phyloP scores from a whole-genome alignment of 2,113 vertebrate genomes.

The Mastomys natalensis region DNA sequence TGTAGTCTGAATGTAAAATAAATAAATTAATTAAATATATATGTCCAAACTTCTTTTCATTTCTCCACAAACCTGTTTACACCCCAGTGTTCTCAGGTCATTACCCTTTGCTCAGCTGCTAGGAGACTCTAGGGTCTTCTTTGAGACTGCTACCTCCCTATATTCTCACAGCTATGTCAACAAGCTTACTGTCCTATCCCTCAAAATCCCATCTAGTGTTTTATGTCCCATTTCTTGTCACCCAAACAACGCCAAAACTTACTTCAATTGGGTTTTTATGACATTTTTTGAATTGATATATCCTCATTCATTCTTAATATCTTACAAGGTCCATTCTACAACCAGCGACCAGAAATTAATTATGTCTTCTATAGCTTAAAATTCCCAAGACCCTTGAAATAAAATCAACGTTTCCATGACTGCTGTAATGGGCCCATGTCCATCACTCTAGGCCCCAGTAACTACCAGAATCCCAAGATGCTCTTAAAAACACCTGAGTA shows the following conservation, averaged over 20 bases:
- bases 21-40: too few relatives aligned
- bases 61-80: background rate
- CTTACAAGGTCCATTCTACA: constrained; percentile 17
- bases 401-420: constrained; percentile 16
- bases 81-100: background rate
- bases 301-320: background rate
- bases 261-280: background rate
- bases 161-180: background rate
- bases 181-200: background rate
- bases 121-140: background rate
- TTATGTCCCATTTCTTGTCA: background rate
- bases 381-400: background rate
- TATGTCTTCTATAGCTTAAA: background rate
- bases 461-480: background rate
- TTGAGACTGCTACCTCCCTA: background rate
- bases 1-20: too few relatives aligned
- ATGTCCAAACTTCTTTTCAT: background rate
- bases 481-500: background rate
- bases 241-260: background rate
- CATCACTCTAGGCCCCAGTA: background rate
- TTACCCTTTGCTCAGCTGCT: background rate
- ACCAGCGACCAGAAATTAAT: background rate
- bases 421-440: background rate
- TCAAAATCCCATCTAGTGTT: background rate
- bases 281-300: constrained; percentile 11